Evolutionary conservation across 2,888 invertebrate genomes (phyloP).

Genomic region (Acronicta psi): DNA sequence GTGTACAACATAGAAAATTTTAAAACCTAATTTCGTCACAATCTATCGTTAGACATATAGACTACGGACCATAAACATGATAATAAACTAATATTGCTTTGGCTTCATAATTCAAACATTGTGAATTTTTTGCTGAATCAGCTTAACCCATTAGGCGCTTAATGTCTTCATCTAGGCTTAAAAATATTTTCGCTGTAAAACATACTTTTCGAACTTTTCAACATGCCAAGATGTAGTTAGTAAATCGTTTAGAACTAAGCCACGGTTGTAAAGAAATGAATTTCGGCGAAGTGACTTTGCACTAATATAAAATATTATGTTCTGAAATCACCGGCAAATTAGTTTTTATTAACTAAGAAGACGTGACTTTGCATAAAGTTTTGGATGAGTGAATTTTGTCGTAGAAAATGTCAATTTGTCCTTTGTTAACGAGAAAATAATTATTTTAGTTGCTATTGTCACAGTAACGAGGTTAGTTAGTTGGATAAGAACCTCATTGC

Average conservation of each 20-base stretch:
- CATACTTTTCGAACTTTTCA: slow-evolving; percentile 4
- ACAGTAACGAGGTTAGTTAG: too few species aligned
- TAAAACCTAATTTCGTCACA: too few species aligned
- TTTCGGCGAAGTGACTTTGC: slow-evolving; percentile 53
- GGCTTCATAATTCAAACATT: not conserved
- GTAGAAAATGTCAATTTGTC: not conserved
- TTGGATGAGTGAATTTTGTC: not conserved
- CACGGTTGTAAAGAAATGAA: slow-evolving; percentile 25
- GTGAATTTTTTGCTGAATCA: slow-evolving; percentile 10
- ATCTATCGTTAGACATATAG: too few species aligned
- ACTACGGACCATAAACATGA: too few species aligned
- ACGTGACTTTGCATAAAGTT: not conserved
- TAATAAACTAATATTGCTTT: not conserved
- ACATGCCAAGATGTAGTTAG: not conserved
- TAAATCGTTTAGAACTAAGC: slow-evolving; percentile 22
- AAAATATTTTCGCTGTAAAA: slow-evolving; percentile 3
- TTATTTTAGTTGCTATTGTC: not conserved
- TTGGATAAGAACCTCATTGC: too few species aligned
- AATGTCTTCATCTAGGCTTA: slow-evolving; percentile 3
- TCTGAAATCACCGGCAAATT: slow-evolving; percentile 62
- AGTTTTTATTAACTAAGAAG: slow-evolving; percentile 49
- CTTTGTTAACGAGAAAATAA: not conserved
- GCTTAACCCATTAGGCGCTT: slow-evolving; percentile 1
- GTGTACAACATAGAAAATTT: not conserved
- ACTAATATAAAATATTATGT: slow-evolving; percentile 37